Percentiles rank a stretch among this genome's conserved stretches.
Conservation (phyloP, 2,888 invertebrate species). For the Himalopsyche kuldschensis region DNA sequence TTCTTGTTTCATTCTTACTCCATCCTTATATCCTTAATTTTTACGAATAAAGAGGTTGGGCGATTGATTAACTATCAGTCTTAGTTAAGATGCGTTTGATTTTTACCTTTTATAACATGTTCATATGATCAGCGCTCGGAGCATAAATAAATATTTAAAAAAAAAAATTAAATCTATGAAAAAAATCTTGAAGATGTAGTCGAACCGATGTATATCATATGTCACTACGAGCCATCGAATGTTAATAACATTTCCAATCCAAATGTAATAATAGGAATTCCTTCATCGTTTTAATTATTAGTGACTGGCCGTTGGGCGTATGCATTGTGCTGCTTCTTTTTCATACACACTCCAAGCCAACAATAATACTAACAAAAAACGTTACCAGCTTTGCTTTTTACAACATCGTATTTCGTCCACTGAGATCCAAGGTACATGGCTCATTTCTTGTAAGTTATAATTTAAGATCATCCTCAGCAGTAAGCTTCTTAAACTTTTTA, state of each 20-base stretch:
- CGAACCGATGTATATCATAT: not conserved
- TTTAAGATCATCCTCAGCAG: slow-evolving; percentile 19
- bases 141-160: no score
- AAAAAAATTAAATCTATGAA: no score
- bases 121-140: no score
- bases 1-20: no score
- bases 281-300: slow-evolving; percentile 27
- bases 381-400: slow-evolving; percentile 7
- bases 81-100: no score
- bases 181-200: no score
- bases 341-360: slow-evolving; percentile 9
- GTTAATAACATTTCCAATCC: slow-evolving; percentile 13
- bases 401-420: slow-evolving; percentile 7
- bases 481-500: not conserved
- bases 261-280: slow-evolving; percentile 22
- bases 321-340: slow-evolving; percentile 7
- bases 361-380: slow-evolving; percentile 11
- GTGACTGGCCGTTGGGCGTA: slow-evolving; percentile 4
- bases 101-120: no score
- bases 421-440: slow-evolving; percentile 7
- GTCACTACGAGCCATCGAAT: not conserved
- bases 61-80: no score
- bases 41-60: no score
- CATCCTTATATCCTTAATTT: no score
- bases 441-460: slow-evolving; percentile 26